A percentile compares a stretch with the other conserved stretches of the same genome.
phyloP scores from a whole-genome alignment of 2,113 vertebrate genomes.

The Nettapus auritus region DNA sequence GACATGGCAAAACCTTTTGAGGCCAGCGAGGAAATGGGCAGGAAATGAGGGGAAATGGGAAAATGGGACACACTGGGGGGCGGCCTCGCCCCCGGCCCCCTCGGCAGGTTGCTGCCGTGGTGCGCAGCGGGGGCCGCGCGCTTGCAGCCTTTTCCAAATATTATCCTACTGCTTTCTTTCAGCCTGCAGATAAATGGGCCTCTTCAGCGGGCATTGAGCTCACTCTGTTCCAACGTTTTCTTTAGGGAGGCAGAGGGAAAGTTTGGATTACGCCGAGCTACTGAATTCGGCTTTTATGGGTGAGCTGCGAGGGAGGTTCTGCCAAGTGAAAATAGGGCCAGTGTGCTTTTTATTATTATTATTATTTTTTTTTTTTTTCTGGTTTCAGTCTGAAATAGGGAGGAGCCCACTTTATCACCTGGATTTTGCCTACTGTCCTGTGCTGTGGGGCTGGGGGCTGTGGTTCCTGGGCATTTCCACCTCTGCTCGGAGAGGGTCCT shows the following conservation, averaged over 20 bases:
- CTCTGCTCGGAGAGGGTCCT: not conserved
- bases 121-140: not conserved
- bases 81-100: not conserved
- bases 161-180: conserved; percentile 57
- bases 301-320: not conserved
- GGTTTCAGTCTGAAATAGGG: not conserved
- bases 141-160: conserved; percentile 48
- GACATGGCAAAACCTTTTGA: not conserved
- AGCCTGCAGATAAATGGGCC: conserved; percentile 45
- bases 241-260: conserved; percentile 17
- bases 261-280: not conserved
- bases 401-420: not conserved
- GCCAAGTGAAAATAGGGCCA: not conserved
- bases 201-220: conserved; percentile 52
- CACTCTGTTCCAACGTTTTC: conserved; percentile 9
- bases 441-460: rapidly evolving
- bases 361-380: not conserved
- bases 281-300: conserved; percentile 37
- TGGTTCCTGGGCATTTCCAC: not conserved
- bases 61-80: not conserved
- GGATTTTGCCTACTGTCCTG: not conserved
- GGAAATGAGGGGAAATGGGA: conserved; percentile 41
- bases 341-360: not conserved
- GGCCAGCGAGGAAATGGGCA: not conserved
- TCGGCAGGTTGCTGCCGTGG: not conserved